These are phyloP conservation scores for Ypsolopha scabrella DNA, from an alignment of 2,888 invertebrate species.

Conservation along the genomic window DNA sequence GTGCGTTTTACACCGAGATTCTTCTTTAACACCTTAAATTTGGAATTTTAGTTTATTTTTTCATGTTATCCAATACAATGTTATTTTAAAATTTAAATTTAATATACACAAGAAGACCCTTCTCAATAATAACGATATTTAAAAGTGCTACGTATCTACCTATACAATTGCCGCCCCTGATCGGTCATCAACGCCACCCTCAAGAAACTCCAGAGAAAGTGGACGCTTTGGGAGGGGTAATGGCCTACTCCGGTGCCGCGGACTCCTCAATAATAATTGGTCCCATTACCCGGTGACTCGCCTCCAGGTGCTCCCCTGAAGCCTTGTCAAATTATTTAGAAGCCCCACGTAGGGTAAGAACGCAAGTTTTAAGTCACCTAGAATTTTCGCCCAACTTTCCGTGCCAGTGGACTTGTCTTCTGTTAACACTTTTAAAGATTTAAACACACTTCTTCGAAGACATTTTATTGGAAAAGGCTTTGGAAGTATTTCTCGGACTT, in stretches of 20 bases:
- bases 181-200: too few species aligned
- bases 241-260: conserved; percentile 38
- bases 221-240: conserved; percentile 28
- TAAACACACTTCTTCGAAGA: conserved; percentile 15
- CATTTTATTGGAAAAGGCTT: conserved; percentile 18
- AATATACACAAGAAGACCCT: too few species aligned
- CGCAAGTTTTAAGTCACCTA: conserved; percentile 21
- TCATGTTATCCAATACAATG: too few species aligned
- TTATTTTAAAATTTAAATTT: too few species aligned
- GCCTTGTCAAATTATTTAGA: conserved; percentile 37
- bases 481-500: neutral
- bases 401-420: conserved; percentile 13
- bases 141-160: too few species aligned
- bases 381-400: conserved; percentile 29
- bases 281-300: conserved; percentile 38
- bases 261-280: conserved; percentile 56
- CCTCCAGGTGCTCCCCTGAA: conserved; percentile 37
- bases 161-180: too few species aligned
- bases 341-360: conserved; percentile 4
- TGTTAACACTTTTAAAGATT: conserved; percentile 21
- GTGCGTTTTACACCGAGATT: too few species aligned
- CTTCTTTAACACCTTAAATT: too few species aligned
- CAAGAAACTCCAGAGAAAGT: neutral
- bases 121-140: too few species aligned
- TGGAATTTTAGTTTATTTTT: too few species aligned